Conservation (phyloP, 1,140 invertebrate genomes). For the Trichoplusia ni region DNA sequence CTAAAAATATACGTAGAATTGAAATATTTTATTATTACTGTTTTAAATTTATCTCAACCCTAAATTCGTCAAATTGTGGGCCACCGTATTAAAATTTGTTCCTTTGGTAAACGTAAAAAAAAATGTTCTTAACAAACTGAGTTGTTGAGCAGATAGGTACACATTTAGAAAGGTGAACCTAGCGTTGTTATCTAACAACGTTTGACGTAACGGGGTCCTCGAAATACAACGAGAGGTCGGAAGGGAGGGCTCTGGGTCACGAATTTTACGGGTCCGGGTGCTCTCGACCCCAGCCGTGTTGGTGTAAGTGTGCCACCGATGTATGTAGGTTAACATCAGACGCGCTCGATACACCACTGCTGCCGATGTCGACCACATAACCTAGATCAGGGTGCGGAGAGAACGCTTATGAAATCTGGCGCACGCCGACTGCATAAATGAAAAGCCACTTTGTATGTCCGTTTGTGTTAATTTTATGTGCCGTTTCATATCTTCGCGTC, state of each 20-base stretch:
- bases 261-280: constrained; percentile 71
- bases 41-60: no score
- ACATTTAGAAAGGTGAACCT: constrained; percentile 22
- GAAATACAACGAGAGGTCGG: constrained; percentile 47
- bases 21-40: no score
- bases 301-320: constrained; percentile 67
- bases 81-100: no score
- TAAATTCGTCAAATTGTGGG: no score
- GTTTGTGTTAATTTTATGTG: constrained; percentile 33
- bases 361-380: constrained; percentile 77
- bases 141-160: background rate
- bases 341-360: constrained; percentile 77
- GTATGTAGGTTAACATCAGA: constrained; percentile 80
- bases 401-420: constrained; percentile 81
- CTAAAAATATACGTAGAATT: no score
- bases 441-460: constrained; percentile 59
- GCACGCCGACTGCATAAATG: constrained; percentile 71
- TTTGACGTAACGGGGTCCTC: constrained; percentile 43
- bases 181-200: constrained; percentile 52
- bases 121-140: no score
- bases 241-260: constrained; percentile 61
- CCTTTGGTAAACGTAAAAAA: no score
- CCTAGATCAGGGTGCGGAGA: constrained; percentile 80
- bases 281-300: constrained; percentile 67
- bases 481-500: no score